These are phyloP conservation scores for Notiomystis cincta DNA, from an alignment of 2,113 vertebrate species.

Conservation along the genomic window DNA sequence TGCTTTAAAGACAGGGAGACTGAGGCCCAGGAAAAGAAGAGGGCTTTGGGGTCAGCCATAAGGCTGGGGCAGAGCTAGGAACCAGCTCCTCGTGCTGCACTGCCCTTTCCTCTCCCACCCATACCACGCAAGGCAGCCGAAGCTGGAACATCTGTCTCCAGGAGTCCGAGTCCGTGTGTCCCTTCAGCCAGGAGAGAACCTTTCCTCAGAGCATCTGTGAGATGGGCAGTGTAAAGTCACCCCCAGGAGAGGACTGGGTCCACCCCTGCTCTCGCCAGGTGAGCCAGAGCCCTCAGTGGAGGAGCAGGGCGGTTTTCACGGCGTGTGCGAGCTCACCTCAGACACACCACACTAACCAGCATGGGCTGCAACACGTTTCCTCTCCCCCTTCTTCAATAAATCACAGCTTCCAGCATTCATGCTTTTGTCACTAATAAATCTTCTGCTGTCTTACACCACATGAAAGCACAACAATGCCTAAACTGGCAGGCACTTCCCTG, in stretches of 20 bases:
- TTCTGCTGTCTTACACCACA: slow-evolving; percentile 28
- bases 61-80: neutral
- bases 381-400: slow-evolving; percentile 19
- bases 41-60: neutral
- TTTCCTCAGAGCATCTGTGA: neutral
- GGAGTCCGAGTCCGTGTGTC: neutral
- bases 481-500: neutral
- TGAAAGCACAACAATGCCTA: slow-evolving; percentile 22
- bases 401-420: slow-evolving; percentile 20
- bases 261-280: fast-evolving
- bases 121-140: neutral
- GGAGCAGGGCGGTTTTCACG: neutral
- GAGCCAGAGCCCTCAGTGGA: neutral
- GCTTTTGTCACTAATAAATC: slow-evolving; percentile 46
- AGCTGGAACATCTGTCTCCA: neutral
- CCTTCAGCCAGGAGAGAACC: neutral
- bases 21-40: neutral
- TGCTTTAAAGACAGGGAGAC: neutral
- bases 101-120: neutral
- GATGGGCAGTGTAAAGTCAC: neutral
- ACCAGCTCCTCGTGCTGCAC: fast-evolving
- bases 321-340: neutral
- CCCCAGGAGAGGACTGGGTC: neutral
- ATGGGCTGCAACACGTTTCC: slow-evolving; percentile 13
- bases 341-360: neutral